A percentile compares a stretch with the other conserved stretches of the same genome.
These are phyloP conservation scores for Caenorhabditis sp. DNA, from an alignment of 2,888 invertebrate species.

Conservation along the genomic window DNA sequence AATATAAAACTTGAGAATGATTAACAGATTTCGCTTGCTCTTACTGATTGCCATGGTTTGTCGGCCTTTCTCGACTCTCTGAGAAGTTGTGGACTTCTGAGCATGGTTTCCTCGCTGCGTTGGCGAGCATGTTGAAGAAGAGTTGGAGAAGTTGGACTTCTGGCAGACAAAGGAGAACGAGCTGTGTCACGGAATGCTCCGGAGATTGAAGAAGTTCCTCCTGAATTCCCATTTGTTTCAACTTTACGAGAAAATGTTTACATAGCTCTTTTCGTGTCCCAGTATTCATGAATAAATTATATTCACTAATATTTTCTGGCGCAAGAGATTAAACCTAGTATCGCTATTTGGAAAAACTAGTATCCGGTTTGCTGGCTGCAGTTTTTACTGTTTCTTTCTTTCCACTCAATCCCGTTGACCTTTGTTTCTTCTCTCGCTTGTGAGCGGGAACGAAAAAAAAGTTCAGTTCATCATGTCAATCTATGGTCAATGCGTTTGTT, in stretches of 20 bases:
- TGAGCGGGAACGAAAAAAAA: neutral
- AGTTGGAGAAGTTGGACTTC: conserved; percentile 73
- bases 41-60: conserved; percentile 73
- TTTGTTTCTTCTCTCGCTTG: conserved; percentile 33
- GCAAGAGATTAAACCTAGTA: conserved; percentile 51
- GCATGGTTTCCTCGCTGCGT: conserved; percentile 67
- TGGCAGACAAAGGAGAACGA: conserved; percentile 67
- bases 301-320: neutral
- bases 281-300: conserved; percentile 5
- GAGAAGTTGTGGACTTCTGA: conserved; percentile 67
- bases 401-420: conserved; percentile 47
- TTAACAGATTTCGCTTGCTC: too few relatives aligned
- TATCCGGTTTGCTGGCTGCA: conserved; percentile 35
- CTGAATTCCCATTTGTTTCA: conserved; percentile 39
- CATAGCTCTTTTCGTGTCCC: neutral
- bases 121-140: conserved; percentile 71
- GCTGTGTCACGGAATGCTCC: conserved; percentile 67
- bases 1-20: conserved; percentile 18
- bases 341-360: conserved; percentile 8
- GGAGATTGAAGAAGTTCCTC: conserved; percentile 65
- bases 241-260: too few relatives aligned
- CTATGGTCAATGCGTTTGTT: conserved; percentile 42
- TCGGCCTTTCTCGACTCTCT: conserved; percentile 66
- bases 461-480: conserved; percentile 18
- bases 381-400: conserved; percentile 15